Conservation (phyloP, 2,797 vertebrate genomes). For the Cyprinodon diabolis region DNA sequence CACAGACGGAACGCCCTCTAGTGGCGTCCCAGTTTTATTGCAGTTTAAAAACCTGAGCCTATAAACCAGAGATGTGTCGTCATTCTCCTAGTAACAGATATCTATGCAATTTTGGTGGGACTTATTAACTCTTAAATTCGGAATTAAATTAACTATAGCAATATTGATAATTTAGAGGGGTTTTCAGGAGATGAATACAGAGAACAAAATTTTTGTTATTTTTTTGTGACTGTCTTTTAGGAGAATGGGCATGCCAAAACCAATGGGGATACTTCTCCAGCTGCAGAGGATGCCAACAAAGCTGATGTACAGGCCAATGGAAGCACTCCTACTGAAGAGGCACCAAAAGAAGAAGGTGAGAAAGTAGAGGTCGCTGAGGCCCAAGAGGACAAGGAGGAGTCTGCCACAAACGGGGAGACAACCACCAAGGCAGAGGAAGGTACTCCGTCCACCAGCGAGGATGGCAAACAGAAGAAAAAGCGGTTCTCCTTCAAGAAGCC, state of each 20-base stretch:
- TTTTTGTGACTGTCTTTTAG: slow-evolving; percentile 61
- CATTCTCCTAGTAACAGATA: slow-evolving; percentile 81
- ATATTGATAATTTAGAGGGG: slow-evolving; percentile 3
- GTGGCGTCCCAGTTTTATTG: slow-evolving; percentile 34
- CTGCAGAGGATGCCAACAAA: slow-evolving; percentile 88
- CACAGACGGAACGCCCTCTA: slow-evolving; percentile 42
- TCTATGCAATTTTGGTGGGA: slow-evolving; percentile 62
- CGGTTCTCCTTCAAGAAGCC: slow-evolving; percentile 99
- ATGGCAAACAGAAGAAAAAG: slow-evolving; percentile 98
- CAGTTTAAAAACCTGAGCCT: slow-evolving; percentile 50
- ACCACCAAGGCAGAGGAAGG: slow-evolving; percentile 87
- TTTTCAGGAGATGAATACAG: background rate
- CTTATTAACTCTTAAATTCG: background rate
- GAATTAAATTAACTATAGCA: slow-evolving; percentile 30
- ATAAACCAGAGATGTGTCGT: slow-evolving; percentile 69
- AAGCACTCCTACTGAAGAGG: slow-evolving; percentile 77
- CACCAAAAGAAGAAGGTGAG: slow-evolving; percentile 75
- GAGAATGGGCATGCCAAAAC: slow-evolving; percentile 96
- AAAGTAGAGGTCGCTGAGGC: slow-evolving; percentile 81
- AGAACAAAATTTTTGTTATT: too few relatives aligned
- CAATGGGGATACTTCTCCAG: slow-evolving; percentile 92
- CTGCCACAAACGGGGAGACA: slow-evolving; percentile 86
- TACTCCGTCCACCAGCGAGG: slow-evolving; percentile 83
- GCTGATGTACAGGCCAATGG: slow-evolving; percentile 85
- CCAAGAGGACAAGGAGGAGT: slow-evolving; percentile 80